Conservation (phyloP, 2,888 invertebrate species). For the Lasiommata megera region DNA sequence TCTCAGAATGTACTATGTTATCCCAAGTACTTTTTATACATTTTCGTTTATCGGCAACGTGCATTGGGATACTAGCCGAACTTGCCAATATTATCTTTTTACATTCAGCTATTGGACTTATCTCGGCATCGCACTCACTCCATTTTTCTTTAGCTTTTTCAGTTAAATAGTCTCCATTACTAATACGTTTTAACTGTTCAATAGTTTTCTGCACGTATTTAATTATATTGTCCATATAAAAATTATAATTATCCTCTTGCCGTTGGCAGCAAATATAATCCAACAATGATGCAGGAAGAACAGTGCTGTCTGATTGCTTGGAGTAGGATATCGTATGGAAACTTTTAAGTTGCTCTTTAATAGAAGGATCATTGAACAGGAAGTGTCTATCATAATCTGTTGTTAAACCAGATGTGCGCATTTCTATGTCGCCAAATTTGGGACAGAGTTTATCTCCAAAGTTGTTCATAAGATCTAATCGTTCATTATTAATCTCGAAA, state of each 20-base stretch:
- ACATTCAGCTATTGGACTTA: slow-evolving; percentile 11
- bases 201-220: slow-evolving; percentile 65
- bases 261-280: slow-evolving; percentile 68
- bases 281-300: slow-evolving; percentile 57
- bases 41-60: slow-evolving; percentile 49
- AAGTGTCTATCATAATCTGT: slow-evolving; percentile 49
- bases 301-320: slow-evolving; percentile 39
- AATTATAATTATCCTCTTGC: slow-evolving; percentile 63
- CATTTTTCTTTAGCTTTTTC: slow-evolving; percentile 69
- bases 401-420: slow-evolving; percentile 45
- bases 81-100: slow-evolving; percentile 49
- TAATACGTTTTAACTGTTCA: slow-evolving; percentile 71
- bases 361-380: slow-evolving; percentile 52
- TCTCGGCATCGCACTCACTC: slow-evolving; percentile 45
- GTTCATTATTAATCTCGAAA: slow-evolving; percentile 55
- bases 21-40: slow-evolving; percentile 50
- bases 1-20: slow-evolving; percentile 62
- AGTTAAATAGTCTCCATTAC: slow-evolving; percentile 71
- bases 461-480: slow-evolving; percentile 53
- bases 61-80: slow-evolving; percentile 58
- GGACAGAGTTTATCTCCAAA: slow-evolving; percentile 56
- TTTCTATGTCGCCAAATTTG: slow-evolving; percentile 55
- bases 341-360: slow-evolving; percentile 52
- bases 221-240: slow-evolving; percentile 72
- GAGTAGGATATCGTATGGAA: slow-evolving; percentile 43